Evolutionary conservation across 2,797 vertebrate species (phyloP).

Genomic region (Thripadectes ignobilis): DNA sequence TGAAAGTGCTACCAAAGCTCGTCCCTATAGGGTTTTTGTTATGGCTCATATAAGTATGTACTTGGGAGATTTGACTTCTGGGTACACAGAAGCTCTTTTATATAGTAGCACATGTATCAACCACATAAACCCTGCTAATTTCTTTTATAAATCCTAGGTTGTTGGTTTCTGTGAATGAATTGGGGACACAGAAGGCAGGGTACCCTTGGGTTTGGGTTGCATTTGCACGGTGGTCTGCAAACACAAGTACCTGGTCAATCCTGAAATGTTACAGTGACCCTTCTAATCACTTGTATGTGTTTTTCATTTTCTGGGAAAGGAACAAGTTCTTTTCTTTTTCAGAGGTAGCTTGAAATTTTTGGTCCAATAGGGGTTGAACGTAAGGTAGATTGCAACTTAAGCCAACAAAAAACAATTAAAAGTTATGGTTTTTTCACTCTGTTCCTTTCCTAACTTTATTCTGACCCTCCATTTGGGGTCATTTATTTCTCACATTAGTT

Average conservation of each 20-base stretch:
- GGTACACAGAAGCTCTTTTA: background rate
- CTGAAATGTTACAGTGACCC: background rate
- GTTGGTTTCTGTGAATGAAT: background rate
- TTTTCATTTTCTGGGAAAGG: background rate
- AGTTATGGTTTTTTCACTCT: background rate
- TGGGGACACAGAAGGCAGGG: background rate
- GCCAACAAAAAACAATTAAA: background rate
- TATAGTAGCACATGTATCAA: background rate
- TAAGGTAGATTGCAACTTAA: background rate
- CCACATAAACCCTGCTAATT: background rate
- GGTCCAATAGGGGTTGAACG: background rate
- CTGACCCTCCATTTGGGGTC: slow-evolving; percentile 34
- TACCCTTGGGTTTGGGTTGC: background rate
- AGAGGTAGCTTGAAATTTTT: background rate
- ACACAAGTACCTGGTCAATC: background rate
- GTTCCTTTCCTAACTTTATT: slow-evolving; percentile 27
- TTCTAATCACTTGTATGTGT: background rate
- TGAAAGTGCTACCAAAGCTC: background rate
- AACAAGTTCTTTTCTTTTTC: background rate
- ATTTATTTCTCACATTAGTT: slow-evolving; percentile 58
- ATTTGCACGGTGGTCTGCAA: fast-evolving
- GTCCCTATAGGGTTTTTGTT: background rate
- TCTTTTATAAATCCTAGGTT: background rate
- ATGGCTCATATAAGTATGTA: background rate
- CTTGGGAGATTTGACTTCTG: background rate